Percentiles rank a stretch among this genome's conserved stretches.
Evolutionary conservation across 1,140 invertebrate genomes (phyloP).

Genomic region (Brachionus rotundiformis): DNA sequence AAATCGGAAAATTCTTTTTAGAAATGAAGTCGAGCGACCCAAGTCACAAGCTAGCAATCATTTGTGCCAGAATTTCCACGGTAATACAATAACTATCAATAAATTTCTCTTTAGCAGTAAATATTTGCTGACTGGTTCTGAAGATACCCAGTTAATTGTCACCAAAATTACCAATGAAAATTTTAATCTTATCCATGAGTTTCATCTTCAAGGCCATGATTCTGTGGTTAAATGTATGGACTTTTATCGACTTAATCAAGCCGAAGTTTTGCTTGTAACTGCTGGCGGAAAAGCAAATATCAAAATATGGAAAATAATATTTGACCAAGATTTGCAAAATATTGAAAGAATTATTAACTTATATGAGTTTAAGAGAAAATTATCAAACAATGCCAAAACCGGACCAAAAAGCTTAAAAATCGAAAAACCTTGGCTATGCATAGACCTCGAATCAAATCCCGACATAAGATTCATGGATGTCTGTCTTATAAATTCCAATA

Average conservation of each 20-base stretch:
- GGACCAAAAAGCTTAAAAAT: neutral
- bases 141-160: constrained; percentile 45
- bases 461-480: constrained; percentile 49
- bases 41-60: constrained; percentile 16
- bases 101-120: neutral
- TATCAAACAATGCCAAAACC: neutral
- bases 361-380: constrained; percentile 42
- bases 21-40: constrained; percentile 29
- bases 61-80: constrained; percentile 46
- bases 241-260: neutral
- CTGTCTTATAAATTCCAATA: neutral
- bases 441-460: constrained; percentile 46
- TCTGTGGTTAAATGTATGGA: constrained; percentile 31
- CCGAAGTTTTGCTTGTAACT: constrained; percentile 32
- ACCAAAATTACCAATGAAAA: neutral
- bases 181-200: constrained; percentile 35
- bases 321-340: neutral
- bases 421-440: constrained; percentile 45
- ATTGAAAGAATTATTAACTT: neutral
- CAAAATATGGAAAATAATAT: constrained; percentile 47
- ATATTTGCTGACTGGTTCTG: constrained; percentile 30
- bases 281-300: constrained; percentile 51
- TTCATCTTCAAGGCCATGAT: constrained; percentile 50
- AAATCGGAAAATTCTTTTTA: neutral
- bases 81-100: constrained; percentile 17